These are phyloP conservation scores for Python bivittatus DNA, from an alignment of 2,113 vertebrate genomes.

Conservation along the genomic window DNA sequence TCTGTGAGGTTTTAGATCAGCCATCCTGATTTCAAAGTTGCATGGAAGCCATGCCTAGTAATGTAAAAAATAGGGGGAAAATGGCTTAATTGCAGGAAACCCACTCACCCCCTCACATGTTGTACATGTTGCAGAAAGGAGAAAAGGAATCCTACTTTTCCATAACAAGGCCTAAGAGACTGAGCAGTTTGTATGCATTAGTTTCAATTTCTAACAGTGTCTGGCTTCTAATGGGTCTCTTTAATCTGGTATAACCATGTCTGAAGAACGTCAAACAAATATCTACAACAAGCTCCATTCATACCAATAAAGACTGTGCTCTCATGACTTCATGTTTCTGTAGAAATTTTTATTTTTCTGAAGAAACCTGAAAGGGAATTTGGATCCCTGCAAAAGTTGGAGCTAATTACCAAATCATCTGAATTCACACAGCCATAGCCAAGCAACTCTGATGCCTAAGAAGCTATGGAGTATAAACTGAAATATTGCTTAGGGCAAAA, in stretches of 20 bases:
- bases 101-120: constrained; percentile 3
- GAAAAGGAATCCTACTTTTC: constrained; percentile 12
- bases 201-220: constrained; percentile 65
- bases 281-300: constrained; percentile 38
- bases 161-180: constrained; percentile 25
- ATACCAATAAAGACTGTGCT: constrained; percentile 42
- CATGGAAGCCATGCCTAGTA: background rate
- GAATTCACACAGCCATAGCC: constrained; percentile 22
- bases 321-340: background rate
- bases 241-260: constrained; percentile 62
- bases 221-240: constrained; percentile 71
- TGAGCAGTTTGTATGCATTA: constrained; percentile 57
- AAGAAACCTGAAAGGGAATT: constrained; percentile 27
- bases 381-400: constrained; percentile 23
- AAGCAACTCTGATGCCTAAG: background rate
- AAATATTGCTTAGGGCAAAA: no score
- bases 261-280: constrained; percentile 56
- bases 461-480: no score
- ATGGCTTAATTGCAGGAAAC: constrained; percentile 42
- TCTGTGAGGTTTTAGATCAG: constrained; percentile 19
- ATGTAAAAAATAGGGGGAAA: constrained; percentile 28
- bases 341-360: constrained; percentile 8
- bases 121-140: constrained; percentile 23
- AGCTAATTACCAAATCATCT: constrained; percentile 19
- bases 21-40: background rate